phyloP scores from a whole-genome alignment of 2,797 vertebrate species.

The Bovichtus variegatus region DNA sequence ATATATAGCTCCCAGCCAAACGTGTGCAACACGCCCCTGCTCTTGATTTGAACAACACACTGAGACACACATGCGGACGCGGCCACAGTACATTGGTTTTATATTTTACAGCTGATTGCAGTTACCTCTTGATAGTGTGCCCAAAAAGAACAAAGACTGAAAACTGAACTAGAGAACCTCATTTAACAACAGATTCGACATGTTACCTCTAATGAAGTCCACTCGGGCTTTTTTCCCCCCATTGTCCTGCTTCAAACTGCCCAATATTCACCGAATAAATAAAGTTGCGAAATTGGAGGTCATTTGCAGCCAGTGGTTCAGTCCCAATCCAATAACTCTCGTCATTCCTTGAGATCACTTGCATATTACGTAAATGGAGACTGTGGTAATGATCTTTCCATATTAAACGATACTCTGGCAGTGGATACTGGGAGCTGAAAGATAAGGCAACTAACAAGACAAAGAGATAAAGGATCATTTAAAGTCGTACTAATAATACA shows the following conservation, averaged over 20 bases:
- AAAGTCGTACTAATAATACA: neutral
- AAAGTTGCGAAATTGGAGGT: constrained; percentile 27
- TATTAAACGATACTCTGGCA: neutral
- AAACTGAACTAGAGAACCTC: constrained; percentile 24
- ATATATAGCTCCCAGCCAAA: constrained; percentile 52
- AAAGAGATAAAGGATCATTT: constrained; percentile 1
- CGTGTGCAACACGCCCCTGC: constrained; percentile 37
- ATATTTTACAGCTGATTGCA: constrained; percentile 70
- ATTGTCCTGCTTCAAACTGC: constrained; percentile 21
- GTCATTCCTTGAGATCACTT: constrained; percentile 12
- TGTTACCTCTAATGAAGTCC: constrained; percentile 23
- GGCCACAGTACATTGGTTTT: constrained; percentile 48
- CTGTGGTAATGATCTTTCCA: constrained; percentile 9
- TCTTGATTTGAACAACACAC: constrained; percentile 55
- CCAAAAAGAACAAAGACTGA: constrained; percentile 59
- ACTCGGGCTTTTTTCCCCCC: constrained; percentile 7
- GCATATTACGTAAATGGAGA: neutral
- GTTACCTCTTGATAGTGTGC: constrained; percentile 56
- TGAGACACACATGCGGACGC: neutral
- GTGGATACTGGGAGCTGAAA: neutral
- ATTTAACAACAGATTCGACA: constrained; percentile 27
- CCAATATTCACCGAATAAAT: constrained; percentile 12
- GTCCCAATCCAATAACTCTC: neutral
- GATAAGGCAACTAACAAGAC: neutral
- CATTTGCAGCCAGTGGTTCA: constrained; percentile 31